Conservation (phyloP, 2,888 invertebrate genomes). For the Cancer borealis region DNA sequence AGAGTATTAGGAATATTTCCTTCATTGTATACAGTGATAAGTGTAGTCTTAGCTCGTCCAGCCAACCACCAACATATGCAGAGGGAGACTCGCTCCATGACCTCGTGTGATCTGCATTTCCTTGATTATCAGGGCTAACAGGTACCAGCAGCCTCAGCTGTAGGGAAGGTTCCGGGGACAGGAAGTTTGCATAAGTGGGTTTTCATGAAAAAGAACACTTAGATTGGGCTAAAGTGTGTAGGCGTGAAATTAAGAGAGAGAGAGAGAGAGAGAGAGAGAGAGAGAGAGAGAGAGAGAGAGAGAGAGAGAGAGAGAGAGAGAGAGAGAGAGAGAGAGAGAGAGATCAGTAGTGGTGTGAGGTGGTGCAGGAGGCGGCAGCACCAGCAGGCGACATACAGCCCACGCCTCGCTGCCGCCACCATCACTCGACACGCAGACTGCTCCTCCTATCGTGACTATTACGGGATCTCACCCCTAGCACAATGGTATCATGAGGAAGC, state of each 20-base stretch:
- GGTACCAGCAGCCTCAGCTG: constrained; percentile 9
- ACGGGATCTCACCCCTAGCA: background rate
- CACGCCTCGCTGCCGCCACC: constrained; percentile 50
- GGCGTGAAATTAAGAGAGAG: background rate
- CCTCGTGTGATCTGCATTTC: constrained; percentile 14
- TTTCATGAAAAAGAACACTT: background rate
- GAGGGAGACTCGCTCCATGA: background rate
- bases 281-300: constrained; percentile 30
- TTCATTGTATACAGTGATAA: background rate
- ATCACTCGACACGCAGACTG: constrained; percentile 20
- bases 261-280: background rate
- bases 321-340: constrained; percentile 38
- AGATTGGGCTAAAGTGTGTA: background rate
- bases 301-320: constrained; percentile 36
- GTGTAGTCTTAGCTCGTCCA: background rate
- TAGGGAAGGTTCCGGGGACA: background rate
- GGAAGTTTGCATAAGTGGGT: constrained; percentile 9
- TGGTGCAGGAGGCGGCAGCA: constrained; percentile 60
- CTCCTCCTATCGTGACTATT: background rate
- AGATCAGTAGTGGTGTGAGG: constrained; percentile 43
- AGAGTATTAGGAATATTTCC: background rate
- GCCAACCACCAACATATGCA: background rate
- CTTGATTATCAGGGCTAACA: background rate
- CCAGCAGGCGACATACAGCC: constrained; percentile 61
- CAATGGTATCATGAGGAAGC: background rate